Evolutionary conservation across 2,888 invertebrate genomes (phyloP).

Genomic region (Drosophila setosimentum): DNA sequence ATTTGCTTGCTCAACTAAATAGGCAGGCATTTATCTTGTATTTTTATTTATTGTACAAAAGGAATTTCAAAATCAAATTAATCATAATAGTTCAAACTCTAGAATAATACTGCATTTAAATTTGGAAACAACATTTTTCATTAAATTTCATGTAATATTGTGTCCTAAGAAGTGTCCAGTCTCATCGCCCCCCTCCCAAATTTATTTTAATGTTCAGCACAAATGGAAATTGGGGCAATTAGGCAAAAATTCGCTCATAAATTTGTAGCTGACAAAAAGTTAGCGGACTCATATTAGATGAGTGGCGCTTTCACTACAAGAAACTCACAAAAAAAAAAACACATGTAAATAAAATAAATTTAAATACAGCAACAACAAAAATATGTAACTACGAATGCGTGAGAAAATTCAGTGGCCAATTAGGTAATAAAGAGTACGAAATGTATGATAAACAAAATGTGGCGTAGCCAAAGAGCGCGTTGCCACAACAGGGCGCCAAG

Average conservation of each 20-base stretch:
- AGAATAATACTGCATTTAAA: not conserved
- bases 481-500: slow-evolving; percentile 75
- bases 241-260: slow-evolving; percentile 46
- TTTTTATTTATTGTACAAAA: not conserved
- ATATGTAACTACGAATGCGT: slow-evolving; percentile 49
- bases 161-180: not conserved
- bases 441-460: slow-evolving; percentile 6
- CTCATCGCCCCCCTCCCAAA: not conserved
- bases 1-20: not conserved
- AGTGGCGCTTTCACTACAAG: slow-evolving; percentile 60
- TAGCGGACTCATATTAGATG: slow-evolving; percentile 33
- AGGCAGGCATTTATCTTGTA: rapidly evolving
- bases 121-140: not conserved
- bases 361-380: slow-evolving; percentile 12
- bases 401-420: slow-evolving; percentile 53
- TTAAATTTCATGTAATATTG: not conserved
- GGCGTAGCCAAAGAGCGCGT: slow-evolving; percentile 30
- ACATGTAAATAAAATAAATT: slow-evolving; percentile 21
- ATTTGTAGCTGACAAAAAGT: slow-evolving; percentile 32
- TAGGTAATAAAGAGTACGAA: slow-evolving; percentile 20
- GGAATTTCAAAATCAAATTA: not conserved
- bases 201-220: not conserved
- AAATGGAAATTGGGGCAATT: slow-evolving; percentile 54
- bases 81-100: not conserved
- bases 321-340: slow-evolving; percentile 21